phyloP scores from a whole-genome alignment of 2,113 vertebrate species.

The Helogale parvula region DNA sequence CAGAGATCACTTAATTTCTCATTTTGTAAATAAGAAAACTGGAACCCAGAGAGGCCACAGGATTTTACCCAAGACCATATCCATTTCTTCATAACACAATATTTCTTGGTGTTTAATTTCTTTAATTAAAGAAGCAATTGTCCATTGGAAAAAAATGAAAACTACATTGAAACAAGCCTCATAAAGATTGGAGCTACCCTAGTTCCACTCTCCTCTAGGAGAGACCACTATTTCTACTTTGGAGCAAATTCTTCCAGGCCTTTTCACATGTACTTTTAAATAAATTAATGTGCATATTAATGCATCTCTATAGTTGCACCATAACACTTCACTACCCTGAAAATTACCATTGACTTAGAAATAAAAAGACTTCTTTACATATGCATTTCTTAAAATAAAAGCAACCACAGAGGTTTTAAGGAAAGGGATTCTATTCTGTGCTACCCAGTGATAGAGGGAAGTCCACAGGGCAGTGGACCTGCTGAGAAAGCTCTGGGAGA shows the following conservation, averaged over 20 bases:
- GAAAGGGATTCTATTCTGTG: not conserved
- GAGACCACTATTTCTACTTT: not conserved
- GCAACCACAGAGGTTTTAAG: not conserved
- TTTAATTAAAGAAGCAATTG: constrained; percentile 72
- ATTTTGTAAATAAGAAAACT: constrained; percentile 67
- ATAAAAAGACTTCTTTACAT: not conserved
- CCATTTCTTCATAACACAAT: constrained; percentile 16
- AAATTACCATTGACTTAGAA: constrained; percentile 37
- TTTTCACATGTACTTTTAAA: not conserved
- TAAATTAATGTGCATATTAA: not conserved
- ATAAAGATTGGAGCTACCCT: not conserved
- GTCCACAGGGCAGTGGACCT: not conserved
- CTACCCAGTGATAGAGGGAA: not conserved
- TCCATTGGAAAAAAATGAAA: constrained; percentile 42
- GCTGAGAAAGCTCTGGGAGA: not conserved
- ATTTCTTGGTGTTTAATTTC: constrained; percentile 67
- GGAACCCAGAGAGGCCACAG: not conserved
- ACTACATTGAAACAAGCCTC: not conserved
- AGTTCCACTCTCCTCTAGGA: not conserved
- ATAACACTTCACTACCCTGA: not conserved
- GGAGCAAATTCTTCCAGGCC: not conserved
- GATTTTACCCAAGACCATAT: constrained; percentile 46
- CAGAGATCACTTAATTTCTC: constrained; percentile 66
- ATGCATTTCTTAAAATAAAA: not conserved
- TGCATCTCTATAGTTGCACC: not conserved